phyloP scores from a whole-genome alignment of 2,113 vertebrate genomes.

The Syrmaticus mikado region DNA sequence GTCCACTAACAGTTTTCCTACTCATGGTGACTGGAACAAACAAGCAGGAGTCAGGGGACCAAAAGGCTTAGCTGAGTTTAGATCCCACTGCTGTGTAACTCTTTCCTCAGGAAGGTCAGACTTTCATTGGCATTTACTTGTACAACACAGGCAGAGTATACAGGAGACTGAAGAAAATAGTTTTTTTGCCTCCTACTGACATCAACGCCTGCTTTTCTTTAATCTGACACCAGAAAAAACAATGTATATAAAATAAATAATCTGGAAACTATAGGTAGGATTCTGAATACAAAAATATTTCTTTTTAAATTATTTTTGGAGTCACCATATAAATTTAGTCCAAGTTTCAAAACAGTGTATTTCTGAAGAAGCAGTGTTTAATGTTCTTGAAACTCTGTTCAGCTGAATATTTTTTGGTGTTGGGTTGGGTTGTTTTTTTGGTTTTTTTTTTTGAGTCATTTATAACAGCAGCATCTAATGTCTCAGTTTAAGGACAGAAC shows the following conservation, averaged over 20 bases:
- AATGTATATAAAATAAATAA: not conserved
- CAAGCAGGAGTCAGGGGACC: not conserved
- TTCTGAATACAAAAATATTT: not conserved
- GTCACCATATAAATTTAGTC: not conserved
- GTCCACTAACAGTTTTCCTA: not conserved
- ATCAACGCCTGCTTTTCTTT: not conserved
- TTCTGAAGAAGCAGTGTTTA: not conserved
- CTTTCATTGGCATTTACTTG: not conserved
- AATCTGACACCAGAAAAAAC: not conserved
- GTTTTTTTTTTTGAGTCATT: not conserved
- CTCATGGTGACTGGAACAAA: not conserved
- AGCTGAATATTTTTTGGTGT: not conserved
- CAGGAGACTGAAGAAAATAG: not conserved
- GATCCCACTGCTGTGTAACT: not conserved
- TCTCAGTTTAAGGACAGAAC: not conserved
- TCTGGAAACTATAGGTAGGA: not conserved
- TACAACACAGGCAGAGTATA: not conserved
- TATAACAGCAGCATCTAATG: not conserved
- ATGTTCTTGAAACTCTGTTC: not conserved
- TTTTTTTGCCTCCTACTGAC: not conserved
- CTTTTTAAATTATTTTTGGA: not conserved
- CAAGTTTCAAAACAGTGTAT: not conserved
- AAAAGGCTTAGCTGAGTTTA: not conserved
- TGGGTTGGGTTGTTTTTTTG: not conserved
- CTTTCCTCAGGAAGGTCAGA: not conserved